phyloP scores from a whole-genome alignment of 1,140 invertebrate genomes.

The Drosophila punjabiensis region DNA sequence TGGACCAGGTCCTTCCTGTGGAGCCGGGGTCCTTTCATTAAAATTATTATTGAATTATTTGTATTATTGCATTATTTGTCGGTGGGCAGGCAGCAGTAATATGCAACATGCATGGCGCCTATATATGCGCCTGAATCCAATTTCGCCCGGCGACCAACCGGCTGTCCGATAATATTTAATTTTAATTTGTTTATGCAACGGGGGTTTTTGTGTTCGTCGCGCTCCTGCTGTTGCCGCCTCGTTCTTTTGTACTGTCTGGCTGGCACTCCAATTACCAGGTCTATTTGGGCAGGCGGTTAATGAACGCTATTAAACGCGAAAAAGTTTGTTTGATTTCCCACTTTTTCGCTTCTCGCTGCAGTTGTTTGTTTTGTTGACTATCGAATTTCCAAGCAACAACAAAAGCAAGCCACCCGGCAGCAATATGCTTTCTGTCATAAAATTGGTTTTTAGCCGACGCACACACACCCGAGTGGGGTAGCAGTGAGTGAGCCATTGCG shows the following conservation, averaged over 20 bases:
- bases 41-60: constrained; percentile 82
- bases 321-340: constrained; percentile 53
- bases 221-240: constrained; percentile 1
- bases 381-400: constrained; percentile 57
- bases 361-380: constrained; percentile 58
- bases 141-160: constrained; percentile 46
- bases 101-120: constrained; percentile 28
- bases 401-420: constrained; percentile 26
- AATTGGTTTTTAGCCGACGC: constrained; percentile 45
- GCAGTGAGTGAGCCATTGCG: constrained; percentile 8
- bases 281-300: constrained; percentile 65
- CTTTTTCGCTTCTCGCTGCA: constrained; percentile 14
- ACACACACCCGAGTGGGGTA: background rate
- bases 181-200: constrained; percentile 80
- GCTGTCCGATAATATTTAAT: constrained; percentile 76
- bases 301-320: constrained; percentile 71
- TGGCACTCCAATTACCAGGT: constrained; percentile 71
- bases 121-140: constrained; percentile 55
- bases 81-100: constrained; percentile 38
- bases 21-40: constrained; percentile 60
- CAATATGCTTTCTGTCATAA: constrained; percentile 72
- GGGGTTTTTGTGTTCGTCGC: constrained; percentile 11
- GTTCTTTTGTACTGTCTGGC: constrained; percentile 39
- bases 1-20: constrained; percentile 11
- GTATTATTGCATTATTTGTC: constrained; percentile 79